Evolutionary conservation across 2,797 vertebrate genomes (phyloP).

Genomic region (Ciconia nigra): DNA sequence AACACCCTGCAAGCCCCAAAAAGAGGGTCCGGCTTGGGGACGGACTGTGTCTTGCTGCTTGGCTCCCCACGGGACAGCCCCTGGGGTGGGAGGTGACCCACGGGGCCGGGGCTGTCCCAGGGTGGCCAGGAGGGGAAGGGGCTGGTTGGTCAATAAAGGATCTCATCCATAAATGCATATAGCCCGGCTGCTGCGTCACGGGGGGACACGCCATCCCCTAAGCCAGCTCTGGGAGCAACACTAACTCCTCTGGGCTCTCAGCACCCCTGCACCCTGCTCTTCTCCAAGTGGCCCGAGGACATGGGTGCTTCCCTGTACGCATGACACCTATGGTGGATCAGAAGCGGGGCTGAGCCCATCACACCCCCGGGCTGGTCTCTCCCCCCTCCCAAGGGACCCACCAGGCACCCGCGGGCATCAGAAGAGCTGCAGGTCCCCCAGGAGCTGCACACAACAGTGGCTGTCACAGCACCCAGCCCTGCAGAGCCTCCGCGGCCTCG

Average conservation of each 20-base stretch:
- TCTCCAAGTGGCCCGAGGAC: neutral
- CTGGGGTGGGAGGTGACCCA: neutral
- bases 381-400: neutral
- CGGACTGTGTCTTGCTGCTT: neutral
- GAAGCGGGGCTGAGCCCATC: neutral
- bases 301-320: accelerated
- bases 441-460: no score
- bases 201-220: accelerated
- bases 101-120: neutral
- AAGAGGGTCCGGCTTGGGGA: neutral
- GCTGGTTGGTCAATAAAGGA: no score
- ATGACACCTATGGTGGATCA: no score
- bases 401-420: accelerated
- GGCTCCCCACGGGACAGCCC: neutral
- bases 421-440: neutral
- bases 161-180: accelerated
- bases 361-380: neutral
- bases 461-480: neutral
- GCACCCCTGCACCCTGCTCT: neutral
- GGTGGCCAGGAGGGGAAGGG: neutral
- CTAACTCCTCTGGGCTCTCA: neutral
- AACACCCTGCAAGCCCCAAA: neutral
- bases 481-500: neutral
- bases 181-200: accelerated
- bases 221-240: accelerated